These are phyloP conservation scores for Mola mola DNA, from an alignment of 2,113 vertebrate genomes.

Conservation along the genomic window DNA sequence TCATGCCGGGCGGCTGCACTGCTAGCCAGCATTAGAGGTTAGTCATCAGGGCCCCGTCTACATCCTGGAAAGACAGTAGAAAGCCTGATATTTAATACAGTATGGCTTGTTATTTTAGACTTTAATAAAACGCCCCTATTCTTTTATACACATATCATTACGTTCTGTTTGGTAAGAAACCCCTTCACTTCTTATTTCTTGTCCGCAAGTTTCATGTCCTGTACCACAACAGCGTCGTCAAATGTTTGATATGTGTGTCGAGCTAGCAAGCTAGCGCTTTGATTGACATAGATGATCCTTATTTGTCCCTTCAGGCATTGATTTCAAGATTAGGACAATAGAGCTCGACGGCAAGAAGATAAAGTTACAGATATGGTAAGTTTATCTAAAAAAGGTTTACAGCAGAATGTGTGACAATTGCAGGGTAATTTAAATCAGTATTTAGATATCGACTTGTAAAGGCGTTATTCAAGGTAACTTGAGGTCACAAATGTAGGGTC, in stretches of 20 bases:
- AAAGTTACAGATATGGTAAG: conserved; percentile 98
- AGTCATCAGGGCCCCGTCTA: conserved; percentile 30
- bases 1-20: conserved; percentile 35
- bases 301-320: conserved; percentile 87
- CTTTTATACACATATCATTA: fast-evolving
- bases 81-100: neutral
- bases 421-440: neutral
- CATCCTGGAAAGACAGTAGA: conserved; percentile 19
- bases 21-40: conserved; percentile 6
- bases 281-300: conserved; percentile 31
- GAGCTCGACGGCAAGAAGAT: conserved; percentile 98
- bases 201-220: neutral
- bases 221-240: neutral
- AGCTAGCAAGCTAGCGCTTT: conserved; percentile 38
- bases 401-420: neutral
- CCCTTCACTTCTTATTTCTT: fast-evolving
- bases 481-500: no score
- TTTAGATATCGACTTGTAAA: no score
- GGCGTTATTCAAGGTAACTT: no score
- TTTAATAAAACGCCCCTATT: fast-evolving
- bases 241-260: conserved; percentile 14
- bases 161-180: neutral
- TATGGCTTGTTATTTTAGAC: neutral
- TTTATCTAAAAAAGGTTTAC: neutral
- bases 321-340: conserved; percentile 98